Conservation (phyloP, 1,140 invertebrate species). For the Hestina assimilis region DNA sequence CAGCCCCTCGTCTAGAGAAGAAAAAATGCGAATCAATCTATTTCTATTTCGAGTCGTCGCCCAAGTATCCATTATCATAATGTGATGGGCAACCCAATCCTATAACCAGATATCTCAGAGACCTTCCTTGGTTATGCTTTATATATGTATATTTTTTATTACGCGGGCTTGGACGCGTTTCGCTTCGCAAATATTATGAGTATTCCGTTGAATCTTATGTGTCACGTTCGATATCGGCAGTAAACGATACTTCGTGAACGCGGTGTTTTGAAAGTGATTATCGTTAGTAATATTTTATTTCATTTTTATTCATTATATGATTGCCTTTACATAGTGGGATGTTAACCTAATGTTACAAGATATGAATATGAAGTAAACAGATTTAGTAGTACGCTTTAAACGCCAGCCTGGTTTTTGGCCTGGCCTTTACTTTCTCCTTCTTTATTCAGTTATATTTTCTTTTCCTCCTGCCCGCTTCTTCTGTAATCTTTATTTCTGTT, state of each 20-base stretch:
- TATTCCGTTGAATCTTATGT: conserved; percentile 32
- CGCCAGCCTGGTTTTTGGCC: no score
- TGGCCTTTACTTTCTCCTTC: no score
- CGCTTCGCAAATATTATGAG: conserved; percentile 55
- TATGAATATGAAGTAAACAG: no score
- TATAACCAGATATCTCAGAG: conserved; percentile 71
- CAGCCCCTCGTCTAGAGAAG: conserved; percentile 40
- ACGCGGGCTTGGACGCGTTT: conserved; percentile 50
- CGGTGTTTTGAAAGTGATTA: conserved; percentile 19
- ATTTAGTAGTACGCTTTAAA: no score
- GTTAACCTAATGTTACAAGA: no score
- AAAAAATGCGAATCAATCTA: conserved; percentile 74
- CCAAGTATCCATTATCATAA: conserved; percentile 70
- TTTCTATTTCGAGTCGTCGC: conserved; percentile 62
- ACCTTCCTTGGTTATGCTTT: conserved; percentile 61
- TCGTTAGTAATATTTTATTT: conserved; percentile 15
- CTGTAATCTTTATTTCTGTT: no score
- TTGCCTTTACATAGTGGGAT: no score
- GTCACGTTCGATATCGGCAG: conserved; percentile 19
- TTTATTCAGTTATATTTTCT: no score
- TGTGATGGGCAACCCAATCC: conserved; percentile 68
- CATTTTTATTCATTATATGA: background rate
- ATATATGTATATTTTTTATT: conserved; percentile 75
- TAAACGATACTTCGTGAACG: conserved; percentile 12
- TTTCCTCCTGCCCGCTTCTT: no score